Evolutionary conservation across 2,888 invertebrate species (phyloP), one percentile per base, ranked within the genome.

Genomic region (Xestia sexstrigata): DNA sequence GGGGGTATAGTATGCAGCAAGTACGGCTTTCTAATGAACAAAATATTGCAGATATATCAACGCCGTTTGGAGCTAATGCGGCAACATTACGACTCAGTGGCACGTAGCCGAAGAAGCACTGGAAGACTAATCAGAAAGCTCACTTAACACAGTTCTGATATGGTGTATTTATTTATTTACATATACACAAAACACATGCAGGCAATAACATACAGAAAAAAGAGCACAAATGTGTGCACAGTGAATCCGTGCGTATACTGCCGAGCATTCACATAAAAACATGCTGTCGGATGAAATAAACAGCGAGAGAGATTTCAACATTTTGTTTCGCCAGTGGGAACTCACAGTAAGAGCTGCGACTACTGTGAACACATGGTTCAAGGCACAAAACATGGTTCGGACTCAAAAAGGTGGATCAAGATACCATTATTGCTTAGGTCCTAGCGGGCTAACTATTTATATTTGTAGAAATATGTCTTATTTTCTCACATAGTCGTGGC

Each of bases 61-160:
- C 85, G 70, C 73, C 73, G 49, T 76, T 66, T 84, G 75, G 69
- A 74, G 71, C 69, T 84, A 83, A 87, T 87, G 87, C 74, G 63
- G 70, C 55, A 63, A 74, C 74, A 76, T 76, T 76, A 84, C 75
- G 30, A 60, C 80, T 75, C 80, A 66, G 42, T 35, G 71, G 74
- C 74, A 71, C 49, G 79, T 78, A 55, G 70, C 45, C 20, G 20
- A 49, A n/a, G n/a, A 23, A 15, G 7, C 11, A 49, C 42, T 20
- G 7, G n/a, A 30, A 23, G 11, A 1, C 17, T 9, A 13, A n/a
- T 13, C 79, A 84, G 60, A 52, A 79, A 30, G 39, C 8, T 35
- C 0, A 45, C 9, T 49, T 26, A 15, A 63, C 39, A 42, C 26
- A 49, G 17, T n/a, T 6, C 9, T 2, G 45, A 49, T n/a, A 8